Evolutionary conservation across 2,113 vertebrate species (phyloP).

Genomic region (Pseudopodoces humilis): DNA sequence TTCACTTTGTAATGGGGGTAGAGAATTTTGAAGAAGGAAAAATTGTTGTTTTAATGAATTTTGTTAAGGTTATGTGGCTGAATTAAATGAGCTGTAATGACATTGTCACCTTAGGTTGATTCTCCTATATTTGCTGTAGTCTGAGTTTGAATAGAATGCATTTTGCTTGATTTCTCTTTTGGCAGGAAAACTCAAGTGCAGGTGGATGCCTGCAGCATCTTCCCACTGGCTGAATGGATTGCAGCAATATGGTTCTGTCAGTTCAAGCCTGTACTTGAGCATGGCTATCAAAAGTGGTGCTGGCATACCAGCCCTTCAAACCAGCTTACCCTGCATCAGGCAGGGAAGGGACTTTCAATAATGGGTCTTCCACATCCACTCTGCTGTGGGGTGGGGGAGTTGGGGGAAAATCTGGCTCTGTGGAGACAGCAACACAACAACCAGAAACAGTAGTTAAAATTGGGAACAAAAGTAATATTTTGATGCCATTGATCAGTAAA

Average conservation of each 20-base stretch:
- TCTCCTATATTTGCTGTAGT: not conserved
- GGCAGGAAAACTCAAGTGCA: not conserved
- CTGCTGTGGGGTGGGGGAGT: not conserved
- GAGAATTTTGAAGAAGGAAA: not conserved
- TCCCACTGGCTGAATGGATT: not conserved
- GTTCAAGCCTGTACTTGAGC: not conserved
- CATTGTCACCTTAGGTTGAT: not conserved
- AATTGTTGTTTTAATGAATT: not conserved
- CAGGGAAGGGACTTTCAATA: not conserved
- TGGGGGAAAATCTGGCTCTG: not conserved
- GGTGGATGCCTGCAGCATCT: not conserved
- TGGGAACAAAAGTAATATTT: not conserved
- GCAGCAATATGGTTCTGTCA: not conserved
- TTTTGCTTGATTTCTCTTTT: not conserved
- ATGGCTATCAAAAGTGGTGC: not conserved
- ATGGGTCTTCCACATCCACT: not conserved
- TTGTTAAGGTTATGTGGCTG: not conserved
- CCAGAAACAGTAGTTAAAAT: not conserved
- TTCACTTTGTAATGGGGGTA: not conserved
- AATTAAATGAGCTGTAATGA: not conserved
- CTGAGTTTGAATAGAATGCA: not conserved
- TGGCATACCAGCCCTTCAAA: not conserved
- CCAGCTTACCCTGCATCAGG: not conserved
- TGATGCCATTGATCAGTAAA: not conserved
- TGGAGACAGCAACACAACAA: not conserved